Evolutionary conservation across 2,113 vertebrate species (phyloP).

Genomic region (Puma concolor): DNA sequence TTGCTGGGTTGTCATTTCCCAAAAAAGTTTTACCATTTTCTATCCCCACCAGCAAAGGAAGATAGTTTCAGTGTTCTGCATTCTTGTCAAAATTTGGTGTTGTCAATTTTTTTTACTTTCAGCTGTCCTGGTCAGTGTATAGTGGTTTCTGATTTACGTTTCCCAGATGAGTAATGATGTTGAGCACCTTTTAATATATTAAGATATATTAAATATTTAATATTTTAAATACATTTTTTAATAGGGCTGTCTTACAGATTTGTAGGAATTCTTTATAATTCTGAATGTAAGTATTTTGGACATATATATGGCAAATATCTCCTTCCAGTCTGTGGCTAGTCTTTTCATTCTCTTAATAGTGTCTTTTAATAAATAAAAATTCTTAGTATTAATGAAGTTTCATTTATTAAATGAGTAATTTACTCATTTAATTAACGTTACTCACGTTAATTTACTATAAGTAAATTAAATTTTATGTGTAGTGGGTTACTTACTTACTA

Average conservation of each 20-base stretch:
- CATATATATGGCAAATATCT: not conserved
- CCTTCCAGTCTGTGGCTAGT: not conserved
- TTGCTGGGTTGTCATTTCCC: not conserved
- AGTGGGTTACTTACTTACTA: not conserved
- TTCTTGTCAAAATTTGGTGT: conserved; percentile 11
- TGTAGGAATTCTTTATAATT: not conserved
- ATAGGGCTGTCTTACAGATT: not conserved
- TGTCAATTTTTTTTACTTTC: conserved; percentile 24
- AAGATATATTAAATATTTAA: not conserved
- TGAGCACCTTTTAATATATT: conserved; percentile 6
- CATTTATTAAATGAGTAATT: not conserved
- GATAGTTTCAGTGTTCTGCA: not conserved
- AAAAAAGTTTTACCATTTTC: not conserved
- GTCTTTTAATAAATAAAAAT: not conserved
- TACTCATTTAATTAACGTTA: no score
- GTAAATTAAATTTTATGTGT: not conserved
- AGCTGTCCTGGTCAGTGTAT: not conserved
- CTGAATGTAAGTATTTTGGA: not conserved
- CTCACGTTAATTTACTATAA: no score
- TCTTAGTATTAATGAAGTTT: not conserved
- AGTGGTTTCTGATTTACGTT: conserved; percentile 38
- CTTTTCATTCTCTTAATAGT: not conserved
- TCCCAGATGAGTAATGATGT: not conserved
- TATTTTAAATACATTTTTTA: not conserved
- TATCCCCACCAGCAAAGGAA: not conserved